Conservation (phyloP, 92 coral and sea anemone genomes). For the Galaxea fascicularis region DNA sequence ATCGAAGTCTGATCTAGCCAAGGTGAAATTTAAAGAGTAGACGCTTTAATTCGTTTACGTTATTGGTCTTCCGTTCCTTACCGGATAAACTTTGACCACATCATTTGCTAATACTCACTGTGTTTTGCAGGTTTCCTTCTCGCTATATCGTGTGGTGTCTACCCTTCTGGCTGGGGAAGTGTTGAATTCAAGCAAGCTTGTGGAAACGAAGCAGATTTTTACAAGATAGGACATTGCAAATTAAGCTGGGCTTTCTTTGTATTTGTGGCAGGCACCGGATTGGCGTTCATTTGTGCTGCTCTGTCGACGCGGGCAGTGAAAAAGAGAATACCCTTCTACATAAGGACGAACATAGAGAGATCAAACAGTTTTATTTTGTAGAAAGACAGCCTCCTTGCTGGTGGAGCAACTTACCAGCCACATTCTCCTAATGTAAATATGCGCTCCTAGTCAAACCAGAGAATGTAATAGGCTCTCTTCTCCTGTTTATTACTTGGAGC, state of each 20-base stretch:
- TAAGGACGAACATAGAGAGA: slow-evolving; percentile 11
- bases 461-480: too few species aligned
- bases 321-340: background rate
- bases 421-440: background rate
- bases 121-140: slow-evolving; percentile 72
- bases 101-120: background rate
- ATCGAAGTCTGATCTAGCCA: too few species aligned
- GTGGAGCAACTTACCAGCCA: background rate
- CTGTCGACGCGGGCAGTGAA: slow-evolving; percentile 75
- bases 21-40: too few species aligned
- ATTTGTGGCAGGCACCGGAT: slow-evolving; percentile 66
- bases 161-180: slow-evolving; percentile 95
- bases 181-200: slow-evolving; percentile 90
- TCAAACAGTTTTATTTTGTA: slow-evolving; percentile 28
- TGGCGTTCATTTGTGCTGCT: slow-evolving; percentile 74
- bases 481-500: too few species aligned
- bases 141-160: slow-evolving; percentile 81
- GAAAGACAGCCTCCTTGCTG: background rate
- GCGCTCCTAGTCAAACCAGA: too few species aligned
- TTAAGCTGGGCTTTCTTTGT: slow-evolving; percentile 85
- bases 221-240: slow-evolving; percentile 80
- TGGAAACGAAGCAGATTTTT: slow-evolving; percentile 73
- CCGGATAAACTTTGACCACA: too few species aligned
- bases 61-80: too few species aligned
- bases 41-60: too few species aligned